Evolutionary conservation across 2,113 vertebrate species (phyloP).

Genomic region (Bos taurus): DNA sequence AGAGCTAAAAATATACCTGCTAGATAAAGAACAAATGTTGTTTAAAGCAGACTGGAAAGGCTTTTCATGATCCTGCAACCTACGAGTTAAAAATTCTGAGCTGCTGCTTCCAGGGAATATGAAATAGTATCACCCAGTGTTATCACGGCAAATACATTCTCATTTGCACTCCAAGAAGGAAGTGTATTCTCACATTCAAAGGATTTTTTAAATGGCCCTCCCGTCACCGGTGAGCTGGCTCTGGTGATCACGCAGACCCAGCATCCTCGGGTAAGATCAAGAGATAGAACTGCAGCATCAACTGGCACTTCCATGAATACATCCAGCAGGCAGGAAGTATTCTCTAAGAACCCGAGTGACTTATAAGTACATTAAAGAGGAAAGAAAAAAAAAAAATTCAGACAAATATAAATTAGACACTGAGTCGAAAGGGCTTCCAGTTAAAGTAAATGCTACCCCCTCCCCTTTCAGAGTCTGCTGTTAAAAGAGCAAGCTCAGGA

Average conservation of each 20-base stretch:
- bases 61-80: neutral
- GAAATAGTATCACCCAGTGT: neutral
- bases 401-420: neutral
- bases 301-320: neutral
- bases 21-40: conserved; percentile 54
- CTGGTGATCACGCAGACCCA: neutral
- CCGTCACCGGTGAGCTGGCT: neutral
- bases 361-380: neutral
- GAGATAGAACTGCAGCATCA: neutral
- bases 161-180: neutral
- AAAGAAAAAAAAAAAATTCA: neutral
- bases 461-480: neutral
- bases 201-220: neutral
- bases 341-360: neutral
- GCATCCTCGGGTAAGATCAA: neutral
- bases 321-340: neutral
- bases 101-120: neutral
- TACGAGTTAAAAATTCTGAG: neutral
- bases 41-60: conserved; percentile 3
- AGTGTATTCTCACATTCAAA: neutral
- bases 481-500: neutral
- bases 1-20: conserved; percentile 12
- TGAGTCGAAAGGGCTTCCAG: neutral
- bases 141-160: neutral
- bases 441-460: neutral